Evolutionary conservation across 2,113 vertebrate species (phyloP), one percentile per base, ranked within the genome.

Genomic region (Paradoxurus hermaphroditus): DNA sequence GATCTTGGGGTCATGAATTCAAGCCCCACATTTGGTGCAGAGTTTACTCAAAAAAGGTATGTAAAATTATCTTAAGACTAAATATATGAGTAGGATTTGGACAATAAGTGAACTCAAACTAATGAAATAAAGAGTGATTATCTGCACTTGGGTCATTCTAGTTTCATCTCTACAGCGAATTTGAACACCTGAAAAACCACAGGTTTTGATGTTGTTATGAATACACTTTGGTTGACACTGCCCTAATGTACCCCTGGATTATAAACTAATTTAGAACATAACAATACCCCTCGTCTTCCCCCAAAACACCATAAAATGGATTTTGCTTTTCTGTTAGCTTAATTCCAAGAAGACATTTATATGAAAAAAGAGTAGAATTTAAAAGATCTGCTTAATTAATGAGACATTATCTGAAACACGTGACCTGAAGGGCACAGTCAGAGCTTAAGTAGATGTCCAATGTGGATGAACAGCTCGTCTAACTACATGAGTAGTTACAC

Each of bases 281-380:
- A 81, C 4, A 77, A 13, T 68, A 86, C 68, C 23, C 44, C 79
- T 86, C 39, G 2, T 21, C 29, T 79, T 70, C 27, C 63, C n/a
- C 23, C 51, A 1, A 72, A 67, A 86, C 59, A 86, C 36, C 83
- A 59, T 13, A 95, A 49, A 79, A 87, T 34, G 21, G 62, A 49
- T 96, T 97, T 94, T 91, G 96, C 77, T 94, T 96, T 97, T 93
- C 97, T 13, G 21, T 31, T 95, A 86, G 70, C 86, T 0, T 1
- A 88, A 98, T 53, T 75, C 92, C 70, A 94, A 91, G 44, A 96
- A 91, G 75, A 7, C 68, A 65, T 86, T 91, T 67, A 65, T 89
- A 96, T 86, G 62, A 84, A 92, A 36, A 83, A 73, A 84, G 6
- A 70, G 85, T 39, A 88, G 59, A 94, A 86, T 91, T 10, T 73